Evolutionary conservation across 1,140 invertebrate genomes (phyloP).

Genomic region (Nephotettix cincticeps): DNA sequence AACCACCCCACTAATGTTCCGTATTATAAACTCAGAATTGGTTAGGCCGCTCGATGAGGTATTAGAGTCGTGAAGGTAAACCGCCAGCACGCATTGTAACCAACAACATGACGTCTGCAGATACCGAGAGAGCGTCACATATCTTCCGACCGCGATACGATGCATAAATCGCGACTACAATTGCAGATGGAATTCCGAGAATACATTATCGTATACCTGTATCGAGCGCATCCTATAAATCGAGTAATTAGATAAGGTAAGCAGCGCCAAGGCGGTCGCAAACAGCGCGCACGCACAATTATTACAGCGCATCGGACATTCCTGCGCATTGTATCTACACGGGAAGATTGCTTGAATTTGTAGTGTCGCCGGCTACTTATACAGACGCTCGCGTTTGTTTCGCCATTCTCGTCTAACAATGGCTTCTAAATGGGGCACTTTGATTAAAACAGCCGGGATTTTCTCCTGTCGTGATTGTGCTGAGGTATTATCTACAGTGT

Average conservation of each 20-base stretch:
- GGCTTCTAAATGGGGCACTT: not conserved
- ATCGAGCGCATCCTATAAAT: not conserved
- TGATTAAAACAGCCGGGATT: not conserved
- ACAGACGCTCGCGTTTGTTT: not conserved
- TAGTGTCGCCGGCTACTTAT: conserved; percentile 11
- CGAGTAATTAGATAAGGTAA: conserved; percentile 11
- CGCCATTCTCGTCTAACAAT: not conserved
- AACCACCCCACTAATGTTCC: too few species aligned
- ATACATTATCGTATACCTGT: not conserved
- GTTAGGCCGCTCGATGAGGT: too few species aligned
- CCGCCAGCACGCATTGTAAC: too few species aligned
- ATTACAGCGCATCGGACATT: not conserved
- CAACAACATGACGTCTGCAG: not conserved
- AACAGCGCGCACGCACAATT: not conserved
- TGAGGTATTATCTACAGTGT: not conserved
- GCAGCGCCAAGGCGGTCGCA: not conserved
- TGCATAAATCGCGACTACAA: not conserved
- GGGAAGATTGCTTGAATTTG: conserved; percentile 2
- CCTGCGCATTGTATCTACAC: conserved; percentile 5
- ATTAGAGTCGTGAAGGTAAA: too few species aligned
- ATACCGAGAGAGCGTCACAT: not conserved
- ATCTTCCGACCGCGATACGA: not conserved
- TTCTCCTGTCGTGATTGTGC: not conserved
- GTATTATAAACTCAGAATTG: too few species aligned
- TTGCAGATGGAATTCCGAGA: not conserved